These are phyloP conservation scores for Ceratina australensis DNA, from an alignment of 1,140 invertebrate genomes.

Conservation along the genomic window DNA sequence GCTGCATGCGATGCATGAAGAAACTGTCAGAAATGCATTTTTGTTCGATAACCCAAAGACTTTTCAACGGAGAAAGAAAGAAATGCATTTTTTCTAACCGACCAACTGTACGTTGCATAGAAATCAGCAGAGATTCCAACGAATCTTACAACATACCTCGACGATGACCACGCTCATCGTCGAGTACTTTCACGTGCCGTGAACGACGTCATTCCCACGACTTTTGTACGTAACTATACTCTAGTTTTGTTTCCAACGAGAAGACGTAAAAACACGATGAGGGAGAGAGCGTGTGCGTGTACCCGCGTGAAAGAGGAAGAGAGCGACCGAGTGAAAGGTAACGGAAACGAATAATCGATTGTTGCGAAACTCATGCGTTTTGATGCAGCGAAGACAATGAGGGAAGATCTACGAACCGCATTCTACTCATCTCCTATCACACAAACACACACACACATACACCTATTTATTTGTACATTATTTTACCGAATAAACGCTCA, in stretches of 20 bases:
- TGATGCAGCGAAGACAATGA: background rate
- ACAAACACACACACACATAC: slow-evolving; percentile 7
- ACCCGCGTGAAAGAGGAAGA: background rate
- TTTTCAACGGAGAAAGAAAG: too few relatives aligned
- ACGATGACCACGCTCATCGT: background rate
- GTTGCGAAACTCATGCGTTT: slow-evolving; percentile 12
- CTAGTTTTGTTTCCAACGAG: slow-evolving; percentile 13
- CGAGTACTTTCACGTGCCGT: background rate
- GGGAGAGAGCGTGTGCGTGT: background rate
- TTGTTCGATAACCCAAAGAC: too few relatives aligned
- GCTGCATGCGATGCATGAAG: too few relatives aligned
- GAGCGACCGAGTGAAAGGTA: background rate
- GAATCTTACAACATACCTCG: background rate
- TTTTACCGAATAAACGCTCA: slow-evolving; percentile 50
- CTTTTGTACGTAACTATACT: slow-evolving; percentile 3
- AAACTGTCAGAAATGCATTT: too few relatives aligned
- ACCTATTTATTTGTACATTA: slow-evolving; percentile 56
- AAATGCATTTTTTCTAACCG: too few relatives aligned
- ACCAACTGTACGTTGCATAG: too few relatives aligned
- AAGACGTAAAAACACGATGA: background rate
- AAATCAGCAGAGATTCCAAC: background rate
- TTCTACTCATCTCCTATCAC: slow-evolving; percentile 21
- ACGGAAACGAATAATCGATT: slow-evolving; percentile 6
- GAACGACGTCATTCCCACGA: slow-evolving; percentile 11
- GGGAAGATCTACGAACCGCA: slow-evolving; percentile 21